Percentiles rank a stretch among this genome's conserved stretches.
phyloP scores from a whole-genome alignment of 2,797 vertebrate species.

The Novumbra hubbsi region DNA sequence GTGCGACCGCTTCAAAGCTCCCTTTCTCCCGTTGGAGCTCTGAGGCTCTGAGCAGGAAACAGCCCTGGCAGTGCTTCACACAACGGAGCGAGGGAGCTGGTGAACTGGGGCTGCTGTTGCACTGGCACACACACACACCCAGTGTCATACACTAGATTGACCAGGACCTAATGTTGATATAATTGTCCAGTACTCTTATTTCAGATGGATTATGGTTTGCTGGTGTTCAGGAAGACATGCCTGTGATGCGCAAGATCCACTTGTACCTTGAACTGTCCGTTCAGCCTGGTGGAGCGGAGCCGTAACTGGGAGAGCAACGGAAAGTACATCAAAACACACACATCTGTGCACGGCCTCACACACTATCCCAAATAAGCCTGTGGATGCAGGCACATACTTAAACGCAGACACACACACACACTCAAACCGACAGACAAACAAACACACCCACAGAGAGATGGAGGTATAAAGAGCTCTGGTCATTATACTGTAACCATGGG shows the following conservation, averaged over 20 bases:
- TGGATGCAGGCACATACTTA: no score
- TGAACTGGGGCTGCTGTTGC: not conserved
- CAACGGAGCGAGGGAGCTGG: slow-evolving; percentile 1
- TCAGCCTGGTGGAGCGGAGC: not conserved
- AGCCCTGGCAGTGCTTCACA: slow-evolving; percentile 43
- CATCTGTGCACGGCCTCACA: no score
- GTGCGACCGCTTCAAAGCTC: slow-evolving; percentile 37
- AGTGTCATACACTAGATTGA: not conserved
- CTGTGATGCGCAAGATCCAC: not conserved
- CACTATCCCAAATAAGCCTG: no score
- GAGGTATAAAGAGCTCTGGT: not conserved
- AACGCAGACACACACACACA: not conserved
- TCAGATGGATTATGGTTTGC: not conserved
- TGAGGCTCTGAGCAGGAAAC: slow-evolving; percentile 40
- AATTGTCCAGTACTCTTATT: not conserved
- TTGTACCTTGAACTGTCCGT: not conserved
- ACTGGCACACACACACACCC: not conserved
- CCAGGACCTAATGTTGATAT: not conserved
- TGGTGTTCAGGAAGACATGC: not conserved
- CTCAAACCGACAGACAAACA: not conserved
- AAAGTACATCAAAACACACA: not conserved
- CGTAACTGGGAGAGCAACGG: not conserved
- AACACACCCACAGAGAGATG: not conserved
- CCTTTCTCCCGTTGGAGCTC: slow-evolving; percentile 27
- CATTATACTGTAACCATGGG: not conserved